Conservation (phyloP, 2,888 invertebrate species). For the Acrobasis consociella region DNA sequence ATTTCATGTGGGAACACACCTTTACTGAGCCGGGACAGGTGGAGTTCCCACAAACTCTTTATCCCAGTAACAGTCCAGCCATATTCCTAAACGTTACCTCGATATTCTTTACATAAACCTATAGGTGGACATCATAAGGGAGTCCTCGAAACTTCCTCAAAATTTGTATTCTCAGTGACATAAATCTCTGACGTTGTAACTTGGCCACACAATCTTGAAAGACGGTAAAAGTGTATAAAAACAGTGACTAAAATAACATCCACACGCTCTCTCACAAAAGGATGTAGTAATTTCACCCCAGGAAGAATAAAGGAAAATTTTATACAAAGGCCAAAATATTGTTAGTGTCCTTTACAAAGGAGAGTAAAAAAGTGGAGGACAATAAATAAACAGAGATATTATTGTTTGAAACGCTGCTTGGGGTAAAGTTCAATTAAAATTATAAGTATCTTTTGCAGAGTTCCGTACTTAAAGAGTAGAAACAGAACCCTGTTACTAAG, state of each 20-base stretch:
- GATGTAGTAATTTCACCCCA: not conserved
- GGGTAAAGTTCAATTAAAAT: conserved; percentile 1
- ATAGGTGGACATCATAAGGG: too few relatives aligned
- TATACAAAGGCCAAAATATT: conserved; percentile 25
- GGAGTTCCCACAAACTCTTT: too few relatives aligned
- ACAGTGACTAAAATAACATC: not conserved
- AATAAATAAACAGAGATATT: conserved; percentile 23
- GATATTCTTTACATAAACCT: too few relatives aligned
- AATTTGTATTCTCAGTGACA: too few relatives aligned
- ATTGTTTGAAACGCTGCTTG: not conserved
- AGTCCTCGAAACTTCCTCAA: too few relatives aligned
- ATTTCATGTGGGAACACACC: too few relatives aligned
- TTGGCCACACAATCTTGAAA: not conserved
- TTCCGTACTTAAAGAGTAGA: too few relatives aligned
- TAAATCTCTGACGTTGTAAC: not conserved
- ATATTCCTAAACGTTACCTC: too few relatives aligned
- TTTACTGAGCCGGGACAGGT: too few relatives aligned
- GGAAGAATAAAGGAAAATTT: conserved; percentile 21
- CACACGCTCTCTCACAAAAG: not conserved
- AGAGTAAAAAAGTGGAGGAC: conserved; percentile 21
- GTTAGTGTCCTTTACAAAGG: conserved; percentile 22
- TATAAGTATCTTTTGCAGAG: not conserved
- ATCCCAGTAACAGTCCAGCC: too few relatives aligned
- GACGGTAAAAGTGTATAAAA: not conserved
- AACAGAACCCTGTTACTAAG: too few relatives aligned